Base-by-base conservation (phyloP, 2,113 vertebrate species). In the Gallinago jamesoni region DNA sequence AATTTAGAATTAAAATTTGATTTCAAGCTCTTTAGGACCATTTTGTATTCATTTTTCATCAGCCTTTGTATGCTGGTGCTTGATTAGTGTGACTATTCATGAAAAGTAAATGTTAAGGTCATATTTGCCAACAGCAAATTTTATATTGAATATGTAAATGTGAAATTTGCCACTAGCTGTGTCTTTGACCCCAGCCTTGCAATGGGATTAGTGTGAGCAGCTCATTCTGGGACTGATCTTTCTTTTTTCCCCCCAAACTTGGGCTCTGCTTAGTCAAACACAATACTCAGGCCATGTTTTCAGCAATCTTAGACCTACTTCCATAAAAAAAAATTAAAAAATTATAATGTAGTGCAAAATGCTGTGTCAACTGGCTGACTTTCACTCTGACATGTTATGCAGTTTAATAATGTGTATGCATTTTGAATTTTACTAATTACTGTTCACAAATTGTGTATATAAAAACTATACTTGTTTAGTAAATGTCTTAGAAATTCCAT, bases 111-210 rank as follows among this genome's bases (percentile, higher is more conserved):
- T 95, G 69, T 94, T 92, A 96, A 94, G 90, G 88, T 95, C 76
- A 45, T 95, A 90, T 96, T 96, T 96, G 85, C 95, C 53, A 82
- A 50, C n/a, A 90, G 90, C 64, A 92, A 77, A 81, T 92, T 94
- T 94, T 78, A 82, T 90, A 92, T 84, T 92, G 92, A 86, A 75
- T 93, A 96, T 94, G 96, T 90, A 95, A 96, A 96, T 92, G 95
- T 97, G 90, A 93, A 96, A 97, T 97, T 95, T 96, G 80, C 94
- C 48, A 24, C 62, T 87, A 56, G 64, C 69, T 94, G 64, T 82
- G 24, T 92, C 41, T 94, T 93, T 87, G 94, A 84, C 90, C 79
- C 14, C 22, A 75, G 64, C 50, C 56, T 70, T 87, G 85, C 52
- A 57, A 57, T 69, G 62, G 48, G 52, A 94, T 94, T 92, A 89